These are phyloP conservation scores for Neofelis nebulosa DNA, from an alignment of 2,113 vertebrate species.

Conservation along the genomic window DNA sequence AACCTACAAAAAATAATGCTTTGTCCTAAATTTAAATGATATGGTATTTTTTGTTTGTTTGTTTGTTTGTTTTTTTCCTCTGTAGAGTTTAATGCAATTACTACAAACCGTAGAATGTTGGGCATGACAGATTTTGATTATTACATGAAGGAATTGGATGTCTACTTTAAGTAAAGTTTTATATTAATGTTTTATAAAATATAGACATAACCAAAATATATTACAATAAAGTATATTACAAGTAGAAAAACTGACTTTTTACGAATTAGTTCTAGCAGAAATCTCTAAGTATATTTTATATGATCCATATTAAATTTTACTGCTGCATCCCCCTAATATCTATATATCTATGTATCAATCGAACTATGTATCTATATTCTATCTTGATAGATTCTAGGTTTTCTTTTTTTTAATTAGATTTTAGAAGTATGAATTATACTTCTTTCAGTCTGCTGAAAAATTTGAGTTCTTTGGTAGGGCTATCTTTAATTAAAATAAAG, in stretches of 20 bases:
- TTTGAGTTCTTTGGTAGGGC: neutral
- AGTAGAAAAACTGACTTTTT: conserved; percentile 15
- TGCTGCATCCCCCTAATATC: neutral
- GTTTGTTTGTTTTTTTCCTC: neutral
- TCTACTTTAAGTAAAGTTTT: conserved; percentile 46
- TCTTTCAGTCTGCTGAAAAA: neutral
- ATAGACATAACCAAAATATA: neutral
- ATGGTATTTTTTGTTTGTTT: neutral
- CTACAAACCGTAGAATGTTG: neutral
- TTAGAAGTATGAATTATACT: neutral
- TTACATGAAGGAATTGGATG: conserved; percentile 10
- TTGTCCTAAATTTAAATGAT: conserved; percentile 13
- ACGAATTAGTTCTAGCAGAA: neutral
- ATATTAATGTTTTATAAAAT: conserved; percentile 31
- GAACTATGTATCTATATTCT: neutral
- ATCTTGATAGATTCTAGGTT: neutral
- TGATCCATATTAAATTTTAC: neutral
- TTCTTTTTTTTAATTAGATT: neutral
- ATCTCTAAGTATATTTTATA: neutral
- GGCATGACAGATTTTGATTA: conserved; percentile 32
- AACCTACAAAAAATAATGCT: neutral
- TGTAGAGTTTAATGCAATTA: conserved; percentile 27
- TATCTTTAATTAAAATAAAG: conserved; percentile 38
- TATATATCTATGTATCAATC: neutral
- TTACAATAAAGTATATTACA: neutral